phyloP scores from a whole-genome alignment of 92 coral and sea anemone genomes.

The Porites rus region DNA sequence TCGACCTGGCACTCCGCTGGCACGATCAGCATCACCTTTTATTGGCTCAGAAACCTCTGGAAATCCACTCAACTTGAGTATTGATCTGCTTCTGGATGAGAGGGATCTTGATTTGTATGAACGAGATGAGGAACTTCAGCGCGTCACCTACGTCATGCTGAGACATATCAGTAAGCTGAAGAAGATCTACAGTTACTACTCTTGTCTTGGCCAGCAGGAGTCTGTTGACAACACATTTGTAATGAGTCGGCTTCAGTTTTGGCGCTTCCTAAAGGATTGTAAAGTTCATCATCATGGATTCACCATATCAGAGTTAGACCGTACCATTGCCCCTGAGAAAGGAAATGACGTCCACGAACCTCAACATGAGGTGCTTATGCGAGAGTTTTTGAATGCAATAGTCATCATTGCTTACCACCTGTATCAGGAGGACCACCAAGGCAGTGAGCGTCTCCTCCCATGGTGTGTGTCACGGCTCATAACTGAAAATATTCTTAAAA shows the following conservation, averaged over 20 bases:
- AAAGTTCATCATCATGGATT: slow-evolving; percentile 82
- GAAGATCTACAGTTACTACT: slow-evolving; percentile 89
- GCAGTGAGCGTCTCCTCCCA: slow-evolving; percentile 66
- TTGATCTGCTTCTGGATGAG: slow-evolving; percentile 83
- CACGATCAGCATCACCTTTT: slow-evolving; percentile 81
- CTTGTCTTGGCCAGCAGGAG: slow-evolving; percentile 80
- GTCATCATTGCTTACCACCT: slow-evolving; percentile 86
- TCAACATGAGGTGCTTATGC: slow-evolving; percentile 80
- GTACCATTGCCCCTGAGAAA: slow-evolving; percentile 69
- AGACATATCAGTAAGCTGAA: slow-evolving; percentile 90
- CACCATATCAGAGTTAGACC: slow-evolving; percentile 85
- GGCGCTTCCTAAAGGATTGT: slow-evolving; percentile 95
- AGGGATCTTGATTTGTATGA: slow-evolving; percentile 84
- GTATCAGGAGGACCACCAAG: slow-evolving; percentile 66
- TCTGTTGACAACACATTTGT: slow-evolving; percentile 95
- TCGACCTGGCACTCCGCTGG: slow-evolving; percentile 75
- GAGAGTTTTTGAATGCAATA: slow-evolving; percentile 93
- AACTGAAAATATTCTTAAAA: slow-evolving; percentile 74
- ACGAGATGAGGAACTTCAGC: slow-evolving; percentile 81
- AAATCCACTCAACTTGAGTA: slow-evolving; percentile 81
- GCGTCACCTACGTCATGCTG: slow-evolving; percentile 84
- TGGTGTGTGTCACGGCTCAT: slow-evolving; percentile 92
- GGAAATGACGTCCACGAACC: slow-evolving; percentile 78
- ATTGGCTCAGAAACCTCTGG: slow-evolving; percentile 70
- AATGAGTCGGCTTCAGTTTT: slow-evolving; percentile 90